Conservation (phyloP, 2,797 vertebrate species). For the Eulemur mongoz region DNA sequence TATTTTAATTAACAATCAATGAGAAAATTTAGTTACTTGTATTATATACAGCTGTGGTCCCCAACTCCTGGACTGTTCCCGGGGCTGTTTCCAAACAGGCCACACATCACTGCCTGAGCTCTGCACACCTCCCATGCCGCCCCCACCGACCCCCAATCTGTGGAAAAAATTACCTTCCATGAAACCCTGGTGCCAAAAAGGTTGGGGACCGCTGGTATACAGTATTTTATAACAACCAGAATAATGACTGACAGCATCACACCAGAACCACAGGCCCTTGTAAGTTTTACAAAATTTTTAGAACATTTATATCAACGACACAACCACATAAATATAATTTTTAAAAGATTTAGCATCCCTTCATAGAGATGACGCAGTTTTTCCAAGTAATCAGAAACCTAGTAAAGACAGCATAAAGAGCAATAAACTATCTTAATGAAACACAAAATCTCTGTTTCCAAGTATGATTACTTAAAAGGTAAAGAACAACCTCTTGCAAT, state of each 20-base stretch:
- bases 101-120: too few relatives aligned
- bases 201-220: neutral
- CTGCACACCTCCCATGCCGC: too few relatives aligned
- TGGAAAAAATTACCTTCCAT: too few relatives aligned
- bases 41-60: neutral
- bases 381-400: neutral
- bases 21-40: neutral
- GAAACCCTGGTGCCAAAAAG: too few relatives aligned
- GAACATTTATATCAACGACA: neutral
- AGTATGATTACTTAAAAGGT: neutral
- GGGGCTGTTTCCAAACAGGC: too few relatives aligned
- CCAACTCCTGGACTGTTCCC: too few relatives aligned
- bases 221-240: neutral
- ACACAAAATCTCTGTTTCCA: neutral
- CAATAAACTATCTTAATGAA: neutral
- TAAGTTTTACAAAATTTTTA: neutral
- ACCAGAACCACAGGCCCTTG: neutral
- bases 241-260: neutral
- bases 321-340: neutral
- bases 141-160: too few relatives aligned
- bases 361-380: neutral
- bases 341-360: neutral
- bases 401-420: neutral
- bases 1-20: neutral
- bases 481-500: neutral